Evolutionary conservation across 2,797 vertebrate species (phyloP).

Genomic region (Coendou prehensilis): DNA sequence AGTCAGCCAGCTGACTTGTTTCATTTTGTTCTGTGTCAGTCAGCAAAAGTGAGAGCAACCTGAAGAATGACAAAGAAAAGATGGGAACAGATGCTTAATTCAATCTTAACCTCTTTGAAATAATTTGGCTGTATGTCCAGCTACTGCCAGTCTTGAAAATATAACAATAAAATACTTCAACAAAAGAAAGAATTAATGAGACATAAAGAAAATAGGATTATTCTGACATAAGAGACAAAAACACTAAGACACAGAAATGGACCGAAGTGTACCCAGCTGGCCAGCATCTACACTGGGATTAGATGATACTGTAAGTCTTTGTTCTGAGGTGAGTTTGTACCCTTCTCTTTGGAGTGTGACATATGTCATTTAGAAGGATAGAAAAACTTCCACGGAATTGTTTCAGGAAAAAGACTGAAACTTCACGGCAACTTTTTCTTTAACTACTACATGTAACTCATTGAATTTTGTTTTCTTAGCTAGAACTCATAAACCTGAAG

Average conservation of each 20-base stretch:
- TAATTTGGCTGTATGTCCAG: neutral
- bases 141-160: neutral
- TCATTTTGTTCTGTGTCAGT: neutral
- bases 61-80: neutral
- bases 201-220: neutral
- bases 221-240: neutral
- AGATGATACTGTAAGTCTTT: neutral
- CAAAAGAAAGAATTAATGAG: neutral
- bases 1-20: neutral
- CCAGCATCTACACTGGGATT: neutral
- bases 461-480: slow-evolving; percentile 40
- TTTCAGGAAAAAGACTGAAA: neutral
- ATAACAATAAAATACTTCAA: neutral
- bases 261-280: neutral
- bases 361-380: neutral
- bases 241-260: neutral
- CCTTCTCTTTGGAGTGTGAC: neutral
- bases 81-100: neutral
- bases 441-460: neutral
- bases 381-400: neutral
- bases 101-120: neutral
- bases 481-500: neutral
- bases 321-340: neutral
- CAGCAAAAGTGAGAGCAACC: neutral
- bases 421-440: slow-evolving; percentile 36